phyloP scores from a whole-genome alignment of 35 echinoderm and acorn worm genomes.

The Stichopus chloronotus region DNA sequence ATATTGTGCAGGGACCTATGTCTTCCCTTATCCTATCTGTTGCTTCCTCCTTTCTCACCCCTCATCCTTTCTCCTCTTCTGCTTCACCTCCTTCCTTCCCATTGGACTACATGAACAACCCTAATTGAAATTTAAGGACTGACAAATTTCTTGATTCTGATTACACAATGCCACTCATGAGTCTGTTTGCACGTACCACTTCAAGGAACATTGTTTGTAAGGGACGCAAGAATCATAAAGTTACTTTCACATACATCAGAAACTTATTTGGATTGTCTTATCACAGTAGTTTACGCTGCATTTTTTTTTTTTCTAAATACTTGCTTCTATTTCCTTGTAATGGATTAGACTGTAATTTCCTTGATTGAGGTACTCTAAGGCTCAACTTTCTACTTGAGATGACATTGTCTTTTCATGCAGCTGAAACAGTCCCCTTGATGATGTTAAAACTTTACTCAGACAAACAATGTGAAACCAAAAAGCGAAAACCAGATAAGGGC shows the following conservation, averaged over 20 bases:
- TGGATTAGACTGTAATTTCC: constrained; percentile 1
- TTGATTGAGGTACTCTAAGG: not conserved
- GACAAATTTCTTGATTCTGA: too few species aligned
- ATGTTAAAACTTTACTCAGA: not conserved
- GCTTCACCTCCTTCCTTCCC: too few species aligned
- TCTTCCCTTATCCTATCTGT: too few species aligned
- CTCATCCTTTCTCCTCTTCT: too few species aligned
- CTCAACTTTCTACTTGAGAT: constrained; percentile 16
- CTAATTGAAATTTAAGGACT: too few species aligned
- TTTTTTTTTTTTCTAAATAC: not conserved
- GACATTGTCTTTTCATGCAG: not conserved
- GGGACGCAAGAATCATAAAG: not conserved
- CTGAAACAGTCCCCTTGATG: not conserved
- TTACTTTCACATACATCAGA: constrained; percentile 5
- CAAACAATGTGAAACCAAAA: constrained; percentile 20
- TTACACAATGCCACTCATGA: too few species aligned
- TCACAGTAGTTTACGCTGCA: not conserved
- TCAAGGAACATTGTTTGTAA: too few species aligned
- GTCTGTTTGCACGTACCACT: too few species aligned
- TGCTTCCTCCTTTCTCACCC: too few species aligned
- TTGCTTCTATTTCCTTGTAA: constrained; percentile 19
- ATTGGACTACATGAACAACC: too few species aligned
- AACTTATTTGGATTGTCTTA: not conserved
- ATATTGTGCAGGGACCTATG: too few species aligned
- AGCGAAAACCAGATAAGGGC: constrained; percentile 16